Evolutionary conservation across 2,888 invertebrate genomes (phyloP), one percentile per base, ranked within the genome.

Genomic region (Portevinia maculata): DNA sequence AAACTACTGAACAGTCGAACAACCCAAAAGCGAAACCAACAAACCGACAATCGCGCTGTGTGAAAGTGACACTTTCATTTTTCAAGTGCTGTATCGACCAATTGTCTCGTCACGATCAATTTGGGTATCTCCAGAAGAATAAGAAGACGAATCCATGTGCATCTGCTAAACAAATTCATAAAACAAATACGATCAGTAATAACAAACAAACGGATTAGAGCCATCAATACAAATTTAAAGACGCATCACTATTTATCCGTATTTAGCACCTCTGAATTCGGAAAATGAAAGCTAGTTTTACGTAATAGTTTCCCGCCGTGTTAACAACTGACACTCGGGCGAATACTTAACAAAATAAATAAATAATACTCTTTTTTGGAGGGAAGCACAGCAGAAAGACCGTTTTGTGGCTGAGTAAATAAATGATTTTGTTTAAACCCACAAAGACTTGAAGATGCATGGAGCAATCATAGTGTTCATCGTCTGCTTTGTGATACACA

Each of bases 21-120:
- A 46, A 30, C 11, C 46, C 39, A 30, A 57, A 57, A 30, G 37
- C 44, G 17, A 48, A 37, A 50, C 53, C 53, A 46, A 17, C 64
- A 13, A 60, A 41, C 39, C 71, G 13, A 21, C 60, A 19, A 44
- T 30, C 48, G 52, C 34, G 55, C 44, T 46, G 65, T 65, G 83
- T 73, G 83, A 83, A 83, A 83, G 83, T 83, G 76, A 78, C 83
- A 83, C 83, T 83, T 83, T 83, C 83, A 78, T 83, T 83, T 81
- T 83, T 73, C 60, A 73, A 83, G 57, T 46, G 65, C 60, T 76
- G 65, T 59, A 70, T 65, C 64, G 13, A 39, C 28, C 57, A 34
- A 30, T 44, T 24, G 64, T 24, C 53, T 71, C 53, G 41, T 17
- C 24, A 8, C 37, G 57, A 21, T 70, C 57, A 57, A 50, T 13